phyloP scores from a whole-genome alignment of 2,888 invertebrate genomes.

The Drosophila nr. perissopoda region DNA sequence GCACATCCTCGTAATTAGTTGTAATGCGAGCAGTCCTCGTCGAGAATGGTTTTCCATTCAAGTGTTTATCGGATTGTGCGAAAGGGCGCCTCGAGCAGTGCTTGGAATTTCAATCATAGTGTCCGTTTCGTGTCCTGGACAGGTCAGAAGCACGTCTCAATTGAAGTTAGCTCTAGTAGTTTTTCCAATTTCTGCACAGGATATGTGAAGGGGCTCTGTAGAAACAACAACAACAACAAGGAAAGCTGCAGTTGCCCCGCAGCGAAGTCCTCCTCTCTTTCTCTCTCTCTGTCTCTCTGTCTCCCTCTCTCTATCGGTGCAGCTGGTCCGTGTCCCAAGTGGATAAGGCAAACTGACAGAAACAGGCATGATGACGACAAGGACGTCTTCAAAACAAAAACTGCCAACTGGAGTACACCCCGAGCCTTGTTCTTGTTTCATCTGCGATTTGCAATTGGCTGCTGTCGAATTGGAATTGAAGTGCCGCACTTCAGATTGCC shows the following conservation, averaged over 20 bases:
- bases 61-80: constrained; percentile 42
- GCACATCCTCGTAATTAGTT: constrained; percentile 50
- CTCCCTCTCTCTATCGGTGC: constrained; percentile 17
- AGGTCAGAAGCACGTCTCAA: constrained; percentile 58
- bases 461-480: constrained; percentile 69
- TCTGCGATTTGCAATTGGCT: constrained; percentile 68
- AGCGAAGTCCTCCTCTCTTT: constrained; percentile 13
- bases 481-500: constrained; percentile 57
- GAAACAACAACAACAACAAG: constrained; percentile 20
- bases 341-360: constrained; percentile 60
- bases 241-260: constrained; percentile 39
- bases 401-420: constrained; percentile 45
- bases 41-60: constrained; percentile 15
- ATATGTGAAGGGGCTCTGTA: constrained; percentile 55
- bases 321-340: constrained; percentile 61
- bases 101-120: constrained; percentile 61
- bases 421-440: constrained; percentile 56
- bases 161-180: constrained; percentile 62
- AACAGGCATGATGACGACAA: constrained; percentile 36
- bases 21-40: constrained; percentile 45
- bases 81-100: constrained; percentile 25
- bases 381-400: constrained; percentile 59
- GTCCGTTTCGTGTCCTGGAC: constrained; percentile 37
- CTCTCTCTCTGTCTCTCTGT: too few relatives aligned
- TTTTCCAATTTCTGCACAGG: constrained; percentile 66